Evolutionary conservation across 2,113 vertebrate species (phyloP).

Genomic region (Dermatemys mawii): DNA sequence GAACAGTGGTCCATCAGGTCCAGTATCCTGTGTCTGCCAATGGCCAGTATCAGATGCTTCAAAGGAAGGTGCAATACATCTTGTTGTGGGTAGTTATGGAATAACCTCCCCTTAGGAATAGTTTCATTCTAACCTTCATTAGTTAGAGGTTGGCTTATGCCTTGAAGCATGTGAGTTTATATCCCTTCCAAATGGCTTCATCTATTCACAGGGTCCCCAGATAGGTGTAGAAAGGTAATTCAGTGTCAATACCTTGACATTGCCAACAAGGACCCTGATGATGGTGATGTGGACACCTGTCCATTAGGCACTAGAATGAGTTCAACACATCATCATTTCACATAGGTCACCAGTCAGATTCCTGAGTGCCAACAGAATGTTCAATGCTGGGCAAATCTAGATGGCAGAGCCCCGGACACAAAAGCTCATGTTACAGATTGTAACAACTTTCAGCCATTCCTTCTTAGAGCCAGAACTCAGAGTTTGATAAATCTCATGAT

Average conservation of each 20-base stretch:
- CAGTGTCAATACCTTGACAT: constrained; percentile 12
- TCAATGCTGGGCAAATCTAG: not conserved
- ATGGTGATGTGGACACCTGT: not conserved
- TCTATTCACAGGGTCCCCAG: constrained; percentile 54
- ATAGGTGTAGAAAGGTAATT: constrained; percentile 50
- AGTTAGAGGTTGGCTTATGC: not conserved
- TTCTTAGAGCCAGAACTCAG: not conserved
- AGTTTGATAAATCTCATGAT: not conserved
- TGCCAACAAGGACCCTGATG: constrained; percentile 1
- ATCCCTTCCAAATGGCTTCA: constrained; percentile 19
- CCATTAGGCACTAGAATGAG: not conserved
- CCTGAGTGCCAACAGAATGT: not conserved
- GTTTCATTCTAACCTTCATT: not conserved
- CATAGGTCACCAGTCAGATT: not conserved
- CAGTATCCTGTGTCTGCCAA: accelerated
- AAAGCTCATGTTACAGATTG: not conserved
- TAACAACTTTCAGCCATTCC: not conserved
- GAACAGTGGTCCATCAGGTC: accelerated
- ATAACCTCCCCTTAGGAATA: not conserved
- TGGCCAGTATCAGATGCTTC: not conserved
- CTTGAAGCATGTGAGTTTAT: not conserved
- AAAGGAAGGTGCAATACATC: not conserved
- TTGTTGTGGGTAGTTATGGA: not conserved
- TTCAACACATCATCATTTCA: not conserved
- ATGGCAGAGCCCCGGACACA: not conserved